Evolutionary conservation across 2,888 invertebrate species (phyloP).

Genomic region (Pheosia gnoma): DNA sequence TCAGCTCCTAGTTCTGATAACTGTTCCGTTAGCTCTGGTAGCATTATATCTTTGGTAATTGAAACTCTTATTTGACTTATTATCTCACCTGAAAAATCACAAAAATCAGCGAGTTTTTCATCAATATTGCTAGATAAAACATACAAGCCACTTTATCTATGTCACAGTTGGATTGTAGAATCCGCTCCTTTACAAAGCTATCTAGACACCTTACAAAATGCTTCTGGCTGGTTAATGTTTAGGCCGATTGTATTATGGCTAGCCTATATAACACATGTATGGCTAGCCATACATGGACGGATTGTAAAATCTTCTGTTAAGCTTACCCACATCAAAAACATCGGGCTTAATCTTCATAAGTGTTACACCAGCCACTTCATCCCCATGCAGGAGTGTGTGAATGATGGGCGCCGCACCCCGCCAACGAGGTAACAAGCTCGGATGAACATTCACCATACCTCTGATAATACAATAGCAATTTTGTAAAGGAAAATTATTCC

Average conservation of each 20-base stretch:
- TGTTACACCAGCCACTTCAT: conserved; percentile 91
- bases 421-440: conserved; percentile 95
- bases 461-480: conserved; percentile 66
- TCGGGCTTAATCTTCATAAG: conserved; percentile 94
- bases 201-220: too few relatives aligned
- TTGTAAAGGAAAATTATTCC: not conserved
- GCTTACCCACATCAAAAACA: conserved; percentile 90
- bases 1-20: conserved; percentile 88
- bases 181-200: too few relatives aligned
- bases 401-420: conserved; percentile 96
- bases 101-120: not conserved
- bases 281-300: too few relatives aligned
- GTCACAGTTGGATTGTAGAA: too few relatives aligned
- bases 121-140: too few relatives aligned
- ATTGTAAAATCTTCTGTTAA: too few relatives aligned
- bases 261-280: too few relatives aligned
- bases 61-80: conserved; percentile 82
- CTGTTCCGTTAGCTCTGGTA: conserved; percentile 86
- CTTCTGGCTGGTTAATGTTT: too few relatives aligned
- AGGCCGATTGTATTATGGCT: too few relatives aligned
- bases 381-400: conserved; percentile 93
- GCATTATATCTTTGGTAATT: conserved; percentile 83
- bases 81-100: conserved; percentile 77
- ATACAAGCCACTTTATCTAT: too few relatives aligned
- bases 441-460: conserved; percentile 97